phyloP scores from a whole-genome alignment of 92 coral and sea anemone species.

The Actinostola sp. region DNA sequence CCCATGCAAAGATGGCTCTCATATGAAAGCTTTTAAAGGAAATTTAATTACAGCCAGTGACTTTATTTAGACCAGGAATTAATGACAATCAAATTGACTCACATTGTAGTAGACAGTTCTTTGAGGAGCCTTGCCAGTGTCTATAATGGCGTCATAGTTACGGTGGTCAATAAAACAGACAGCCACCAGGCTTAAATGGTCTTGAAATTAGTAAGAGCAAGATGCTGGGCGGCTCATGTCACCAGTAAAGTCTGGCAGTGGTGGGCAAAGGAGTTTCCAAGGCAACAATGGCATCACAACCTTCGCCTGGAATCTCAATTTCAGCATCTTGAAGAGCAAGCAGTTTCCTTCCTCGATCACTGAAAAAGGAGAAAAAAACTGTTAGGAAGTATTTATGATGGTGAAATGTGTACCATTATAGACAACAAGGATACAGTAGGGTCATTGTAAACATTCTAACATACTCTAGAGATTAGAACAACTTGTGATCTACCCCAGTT shows the following conservation, averaged over 20 bases:
- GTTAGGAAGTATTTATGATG: too few relatives aligned
- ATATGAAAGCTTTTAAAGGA: too few relatives aligned
- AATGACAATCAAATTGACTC: slow-evolving; percentile 38
- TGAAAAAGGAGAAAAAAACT: slow-evolving; percentile 29
- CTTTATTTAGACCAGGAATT: neutral
- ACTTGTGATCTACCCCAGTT: slow-evolving; percentile 97
- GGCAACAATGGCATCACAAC: slow-evolving; percentile 98
- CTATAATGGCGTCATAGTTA: slow-evolving; percentile 93
- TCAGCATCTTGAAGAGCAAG: slow-evolving; percentile 73
- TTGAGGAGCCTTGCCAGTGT: slow-evolving; percentile 93
- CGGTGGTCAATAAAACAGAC: slow-evolving; percentile 94
- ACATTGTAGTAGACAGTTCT: slow-evolving; percentile 94
- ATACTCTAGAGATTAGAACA: too few relatives aligned
- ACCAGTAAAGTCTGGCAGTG: slow-evolving; percentile 85
- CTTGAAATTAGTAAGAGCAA: slow-evolving; percentile 86
- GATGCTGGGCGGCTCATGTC: slow-evolving; percentile 81
- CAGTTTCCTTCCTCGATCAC: slow-evolving; percentile 98
- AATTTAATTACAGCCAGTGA: too few relatives aligned
- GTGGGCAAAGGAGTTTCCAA: slow-evolving; percentile 98
- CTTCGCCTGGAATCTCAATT: slow-evolving; percentile 75
- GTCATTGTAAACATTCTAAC: too few relatives aligned
- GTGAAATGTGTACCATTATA: too few relatives aligned
- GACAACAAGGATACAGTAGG: too few relatives aligned
- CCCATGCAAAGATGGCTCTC: too few relatives aligned
- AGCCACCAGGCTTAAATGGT: slow-evolving; percentile 86